A percentile compares a stretch with the other conserved stretches of the same genome.
Evolutionary conservation across 2,797 vertebrate species (phyloP).

Genomic region (Todus mexicanus): DNA sequence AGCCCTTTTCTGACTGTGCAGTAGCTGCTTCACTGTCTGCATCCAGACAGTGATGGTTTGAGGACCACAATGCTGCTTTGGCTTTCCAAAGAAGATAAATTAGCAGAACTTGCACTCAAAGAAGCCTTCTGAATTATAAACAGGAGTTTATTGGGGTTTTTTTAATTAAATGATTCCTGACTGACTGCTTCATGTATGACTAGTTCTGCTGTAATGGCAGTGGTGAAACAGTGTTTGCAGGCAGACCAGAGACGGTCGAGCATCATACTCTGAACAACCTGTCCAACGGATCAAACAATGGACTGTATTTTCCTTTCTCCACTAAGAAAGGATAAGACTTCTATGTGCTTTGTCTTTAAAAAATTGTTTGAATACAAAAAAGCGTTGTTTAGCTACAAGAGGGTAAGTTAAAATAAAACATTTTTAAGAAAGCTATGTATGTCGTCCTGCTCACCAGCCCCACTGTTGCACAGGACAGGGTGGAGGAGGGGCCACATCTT

Average conservation of each 20-base stretch:
- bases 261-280: not conserved
- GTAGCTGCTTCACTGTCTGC: not conserved
- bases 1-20: not conserved
- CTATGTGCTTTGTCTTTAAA: not conserved
- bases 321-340: not conserved
- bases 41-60: rapidly evolving
- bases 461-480: rapidly evolving
- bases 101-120: not conserved
- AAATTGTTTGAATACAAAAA: not conserved
- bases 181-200: not conserved
- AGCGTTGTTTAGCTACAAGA: not conserved
- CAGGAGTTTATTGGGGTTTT: not conserved
- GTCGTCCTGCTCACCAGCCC: not conserved
- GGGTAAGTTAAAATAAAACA: conserved; percentile 17
- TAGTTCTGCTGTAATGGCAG: not conserved
- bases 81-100: conserved; percentile 1
- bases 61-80: not conserved
- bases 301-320: not conserved
- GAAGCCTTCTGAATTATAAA: not conserved
- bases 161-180: not conserved
- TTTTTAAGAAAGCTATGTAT: not conserved
- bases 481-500: not conserved
- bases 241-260: not conserved
- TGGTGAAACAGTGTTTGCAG: not conserved
- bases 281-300: not conserved